Base-by-base conservation (phyloP, 2,888 invertebrate genomes). In the Rhingia rostrata region DNA sequence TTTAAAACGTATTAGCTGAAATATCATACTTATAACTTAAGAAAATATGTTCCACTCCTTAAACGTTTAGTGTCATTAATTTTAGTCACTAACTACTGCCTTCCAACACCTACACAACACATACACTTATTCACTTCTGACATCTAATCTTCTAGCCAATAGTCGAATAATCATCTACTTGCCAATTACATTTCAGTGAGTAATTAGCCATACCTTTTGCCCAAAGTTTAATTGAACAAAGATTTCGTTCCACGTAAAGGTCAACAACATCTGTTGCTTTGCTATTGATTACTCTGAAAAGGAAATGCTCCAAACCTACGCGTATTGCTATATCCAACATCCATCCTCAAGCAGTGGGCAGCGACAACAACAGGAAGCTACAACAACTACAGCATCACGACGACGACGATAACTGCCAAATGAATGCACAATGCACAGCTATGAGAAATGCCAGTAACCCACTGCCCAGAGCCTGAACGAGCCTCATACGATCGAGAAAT, bases 251-350 rank as follows among this genome's bases (percentile, higher is more conserved):
- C 69, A 60, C 61, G 63, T 67, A 83, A 72, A 73, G 78, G 83
- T 61, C 66, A 73, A 58, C 66, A 83, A 83, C 83, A 83, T 83
- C 79, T 83, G 83, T 79, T 69, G 7, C 39, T 9, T 10, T n/a
- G 66, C 72, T 32, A 66, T 22, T 78, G 67, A 78, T 67, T 73
- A 33, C 51, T 33, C 33, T 49, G 67, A 58, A 69, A 69, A 73
- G 67, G 63, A 83, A 83, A 73, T 83, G 67, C 56, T 58, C 30
- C 78, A 32, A 78, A 61, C 83, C 79, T 83, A 83, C 75, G 75
- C 81, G 74, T 75, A 69, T 74, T 56, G 53, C 66, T 60, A 67
- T 56, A 61, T 53, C 56, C 54, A 49, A 56, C 67, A 80, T 41
- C 43, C 14, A 63, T 60, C 41, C 54, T 51, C 54, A 54, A 45